Evolutionary conservation across 2,888 invertebrate species (phyloP).

Genomic region (Petrolisthes cinctipes): DNA sequence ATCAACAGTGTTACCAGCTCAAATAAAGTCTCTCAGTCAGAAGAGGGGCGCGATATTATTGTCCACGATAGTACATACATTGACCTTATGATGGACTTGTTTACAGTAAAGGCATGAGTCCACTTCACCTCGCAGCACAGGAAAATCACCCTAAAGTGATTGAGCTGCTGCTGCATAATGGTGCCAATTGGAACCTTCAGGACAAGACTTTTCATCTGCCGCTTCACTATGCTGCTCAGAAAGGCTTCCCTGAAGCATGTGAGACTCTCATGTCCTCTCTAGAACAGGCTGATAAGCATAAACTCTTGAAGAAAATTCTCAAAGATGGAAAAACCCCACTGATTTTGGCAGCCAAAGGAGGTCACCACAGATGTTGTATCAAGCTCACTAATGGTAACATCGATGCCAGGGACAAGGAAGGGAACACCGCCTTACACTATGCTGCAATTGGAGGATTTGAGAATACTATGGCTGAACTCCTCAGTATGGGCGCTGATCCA

Average conservation of each 20-base stretch:
- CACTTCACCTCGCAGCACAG: constrained; percentile 50
- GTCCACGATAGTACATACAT: too few species aligned
- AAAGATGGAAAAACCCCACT: constrained; percentile 54
- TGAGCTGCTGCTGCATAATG: constrained; percentile 30
- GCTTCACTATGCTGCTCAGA: constrained; percentile 53
- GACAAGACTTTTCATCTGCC: constrained; percentile 47
- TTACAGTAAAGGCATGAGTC: constrained; percentile 49
- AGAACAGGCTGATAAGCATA: constrained; percentile 17
- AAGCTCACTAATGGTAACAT: constrained; percentile 38
- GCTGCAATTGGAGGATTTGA: constrained; percentile 52
- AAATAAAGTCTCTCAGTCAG: neutral
- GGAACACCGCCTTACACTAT: constrained; percentile 53
- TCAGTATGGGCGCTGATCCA: constrained; percentile 46
- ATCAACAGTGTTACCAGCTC: neutral
- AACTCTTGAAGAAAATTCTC: constrained; percentile 20
- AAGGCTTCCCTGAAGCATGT: constrained; percentile 51
- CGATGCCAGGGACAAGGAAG: constrained; percentile 42
- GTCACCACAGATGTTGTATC: constrained; percentile 48
- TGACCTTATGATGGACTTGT: too few species aligned
- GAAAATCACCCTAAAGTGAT: constrained; percentile 40
- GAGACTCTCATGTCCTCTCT: constrained; percentile 29
- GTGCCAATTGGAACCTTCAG: constrained; percentile 38
- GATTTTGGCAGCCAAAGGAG: constrained; percentile 59
- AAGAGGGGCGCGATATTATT: too few species aligned
- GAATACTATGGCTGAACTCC: constrained; percentile 46